Percentiles rank a stretch among this genome's conserved stretches.
Conservation (phyloP, 2,113 vertebrate genomes). For the Vidua macroura region DNA sequence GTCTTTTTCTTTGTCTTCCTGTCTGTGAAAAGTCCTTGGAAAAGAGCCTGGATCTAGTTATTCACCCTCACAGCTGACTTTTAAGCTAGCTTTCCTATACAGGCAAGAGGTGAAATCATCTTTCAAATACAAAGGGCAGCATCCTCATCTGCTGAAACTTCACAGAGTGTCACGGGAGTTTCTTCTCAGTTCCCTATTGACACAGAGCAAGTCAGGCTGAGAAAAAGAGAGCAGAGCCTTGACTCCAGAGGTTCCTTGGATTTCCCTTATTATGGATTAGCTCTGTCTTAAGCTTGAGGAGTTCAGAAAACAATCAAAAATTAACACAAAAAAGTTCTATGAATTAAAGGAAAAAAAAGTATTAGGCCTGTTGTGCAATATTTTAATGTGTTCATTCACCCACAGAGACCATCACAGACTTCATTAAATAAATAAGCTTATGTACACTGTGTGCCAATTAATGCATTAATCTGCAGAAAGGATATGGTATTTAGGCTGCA, state of each 20-base stretch:
- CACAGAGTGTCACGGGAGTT: accelerated
- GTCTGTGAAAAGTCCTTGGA: neutral
- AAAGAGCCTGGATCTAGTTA: neutral
- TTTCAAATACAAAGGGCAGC: neutral
- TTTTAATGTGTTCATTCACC: neutral
- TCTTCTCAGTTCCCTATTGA: neutral
- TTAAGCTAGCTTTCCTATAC: neutral
- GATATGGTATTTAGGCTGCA: neutral
- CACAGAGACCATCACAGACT: neutral
- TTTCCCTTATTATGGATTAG: neutral
- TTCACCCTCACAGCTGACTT: neutral
- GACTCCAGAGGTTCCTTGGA: neutral
- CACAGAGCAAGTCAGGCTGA: neutral
- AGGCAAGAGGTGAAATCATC: conserved; percentile 8
- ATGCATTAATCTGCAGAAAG: conserved; percentile 37
- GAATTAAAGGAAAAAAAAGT: neutral
- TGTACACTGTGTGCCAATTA: conserved; percentile 2
- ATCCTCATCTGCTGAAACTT: neutral
- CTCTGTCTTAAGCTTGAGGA: neutral
- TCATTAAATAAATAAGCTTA: conserved; percentile 44
- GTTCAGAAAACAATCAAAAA: neutral
- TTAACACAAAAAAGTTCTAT: neutral
- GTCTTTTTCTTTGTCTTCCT: conserved; percentile 10
- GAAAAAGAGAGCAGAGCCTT: neutral
- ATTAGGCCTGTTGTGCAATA: neutral